Conservation (phyloP, 2,888 invertebrate species). For the Caenorhabditis angaria region DNA sequence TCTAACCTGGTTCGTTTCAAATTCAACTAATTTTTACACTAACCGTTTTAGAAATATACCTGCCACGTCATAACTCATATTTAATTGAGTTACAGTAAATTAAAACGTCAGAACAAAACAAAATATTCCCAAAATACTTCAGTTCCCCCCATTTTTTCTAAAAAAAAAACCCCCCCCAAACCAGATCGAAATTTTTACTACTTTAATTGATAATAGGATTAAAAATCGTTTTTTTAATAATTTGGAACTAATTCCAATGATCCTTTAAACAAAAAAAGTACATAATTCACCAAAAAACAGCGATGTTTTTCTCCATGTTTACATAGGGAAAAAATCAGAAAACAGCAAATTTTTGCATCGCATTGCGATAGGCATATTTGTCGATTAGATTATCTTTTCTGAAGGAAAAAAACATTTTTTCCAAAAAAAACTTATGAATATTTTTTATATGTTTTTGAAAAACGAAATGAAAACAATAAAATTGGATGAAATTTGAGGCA, state of each 20-base stretch:
- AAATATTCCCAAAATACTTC: too few species aligned
- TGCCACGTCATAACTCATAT: too few species aligned
- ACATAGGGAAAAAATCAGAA: background rate
- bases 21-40: too few species aligned
- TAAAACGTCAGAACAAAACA: too few species aligned
- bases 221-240: background rate
- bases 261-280: background rate
- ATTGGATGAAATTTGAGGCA: background rate
- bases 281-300: background rate
- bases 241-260: background rate
- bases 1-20: too few species aligned
- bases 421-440: background rate
- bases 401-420: background rate
- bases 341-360: background rate
- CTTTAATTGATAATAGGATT: constrained; percentile 1
- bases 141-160: too few species aligned
- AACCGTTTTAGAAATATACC: too few species aligned
- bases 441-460: too few species aligned
- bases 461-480: background rate
- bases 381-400: background rate
- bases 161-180: too few species aligned
- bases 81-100: too few species aligned
- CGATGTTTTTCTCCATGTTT: too few species aligned
- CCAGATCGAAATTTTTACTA: too few species aligned
- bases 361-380: background rate